These are phyloP conservation scores for Tonatia bakeri DNA, from an alignment of 2,113 vertebrate species.

Conservation along the genomic window DNA sequence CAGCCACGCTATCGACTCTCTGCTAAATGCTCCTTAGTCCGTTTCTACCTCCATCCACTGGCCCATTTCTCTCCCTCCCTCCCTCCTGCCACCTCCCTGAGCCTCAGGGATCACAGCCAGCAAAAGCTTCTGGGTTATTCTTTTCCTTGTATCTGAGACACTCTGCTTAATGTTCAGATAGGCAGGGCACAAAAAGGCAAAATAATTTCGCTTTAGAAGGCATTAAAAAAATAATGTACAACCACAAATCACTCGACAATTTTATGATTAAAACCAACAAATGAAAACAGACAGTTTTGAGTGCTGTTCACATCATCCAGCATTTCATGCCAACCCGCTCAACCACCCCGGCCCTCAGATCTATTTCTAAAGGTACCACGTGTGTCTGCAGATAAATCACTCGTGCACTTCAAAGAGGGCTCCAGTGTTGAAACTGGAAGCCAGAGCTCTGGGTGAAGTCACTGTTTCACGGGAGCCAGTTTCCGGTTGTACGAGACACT, in stretches of 20 bases:
- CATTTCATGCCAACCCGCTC: background rate
- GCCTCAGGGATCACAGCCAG: background rate
- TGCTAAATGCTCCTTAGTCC: background rate
- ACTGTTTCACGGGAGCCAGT: background rate
- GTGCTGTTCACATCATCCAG: conserved; percentile 22
- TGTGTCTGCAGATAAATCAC: background rate
- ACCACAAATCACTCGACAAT: conserved; percentile 58
- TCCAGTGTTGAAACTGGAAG: background rate
- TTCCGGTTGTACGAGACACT: conserved; percentile 9
- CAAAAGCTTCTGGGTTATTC: background rate
- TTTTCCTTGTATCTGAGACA: background rate
- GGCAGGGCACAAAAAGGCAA: background rate
- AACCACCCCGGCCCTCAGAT: background rate
- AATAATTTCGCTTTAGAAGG: conserved; percentile 39
- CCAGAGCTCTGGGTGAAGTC: background rate
- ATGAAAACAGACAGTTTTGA: conserved; percentile 57
- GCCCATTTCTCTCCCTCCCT: background rate
- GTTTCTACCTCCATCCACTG: background rate
- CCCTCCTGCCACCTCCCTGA: background rate
- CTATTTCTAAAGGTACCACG: background rate
- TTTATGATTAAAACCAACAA: conserved; percentile 67
- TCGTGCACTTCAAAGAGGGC: background rate
- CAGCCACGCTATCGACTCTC: background rate
- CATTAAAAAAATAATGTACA: conserved; percentile 3
- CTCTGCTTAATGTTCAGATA: background rate